phyloP scores from a whole-genome alignment of 2,113 vertebrate genomes.

The Nycticorax nycticorax region DNA sequence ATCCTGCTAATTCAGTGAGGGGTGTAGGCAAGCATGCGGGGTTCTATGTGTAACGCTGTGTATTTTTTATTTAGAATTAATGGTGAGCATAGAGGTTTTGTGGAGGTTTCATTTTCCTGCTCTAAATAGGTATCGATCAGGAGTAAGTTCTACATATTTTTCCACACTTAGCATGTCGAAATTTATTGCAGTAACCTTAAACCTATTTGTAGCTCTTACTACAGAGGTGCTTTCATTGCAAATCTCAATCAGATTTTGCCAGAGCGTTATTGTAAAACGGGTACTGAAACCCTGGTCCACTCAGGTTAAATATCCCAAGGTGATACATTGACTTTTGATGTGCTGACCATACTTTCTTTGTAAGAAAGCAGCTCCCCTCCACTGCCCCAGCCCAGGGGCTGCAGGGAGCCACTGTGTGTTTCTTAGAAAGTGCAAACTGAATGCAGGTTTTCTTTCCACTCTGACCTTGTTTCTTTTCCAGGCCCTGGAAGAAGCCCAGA shows the following conservation, averaged over 20 bases:
- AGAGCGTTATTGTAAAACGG: not conserved
- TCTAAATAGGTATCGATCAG: not conserved
- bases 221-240: not conserved
- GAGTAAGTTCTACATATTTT: not conserved
- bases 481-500: conserved; percentile 97
- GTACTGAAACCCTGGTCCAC: not conserved
- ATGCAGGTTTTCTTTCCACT: not conserved
- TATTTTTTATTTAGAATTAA: not conserved
- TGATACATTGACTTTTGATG: not conserved
- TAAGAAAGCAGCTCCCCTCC: not conserved
- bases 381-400: not conserved
- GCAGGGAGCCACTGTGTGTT: not conserved
- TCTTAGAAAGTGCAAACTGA: not conserved
- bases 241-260: not conserved
- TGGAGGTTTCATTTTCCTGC: not conserved
- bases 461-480: conserved; percentile 68
- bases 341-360: not conserved
- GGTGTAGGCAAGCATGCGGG: not conserved
- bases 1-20: not conserved
- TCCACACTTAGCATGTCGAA: not conserved
- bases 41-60: not conserved
- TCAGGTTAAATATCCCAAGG: not conserved
- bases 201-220: not conserved
- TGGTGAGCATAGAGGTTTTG: not conserved
- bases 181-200: not conserved